phyloP scores from a whole-genome alignment of 2,113 vertebrate species.

The Montifringilla adamsi region DNA sequence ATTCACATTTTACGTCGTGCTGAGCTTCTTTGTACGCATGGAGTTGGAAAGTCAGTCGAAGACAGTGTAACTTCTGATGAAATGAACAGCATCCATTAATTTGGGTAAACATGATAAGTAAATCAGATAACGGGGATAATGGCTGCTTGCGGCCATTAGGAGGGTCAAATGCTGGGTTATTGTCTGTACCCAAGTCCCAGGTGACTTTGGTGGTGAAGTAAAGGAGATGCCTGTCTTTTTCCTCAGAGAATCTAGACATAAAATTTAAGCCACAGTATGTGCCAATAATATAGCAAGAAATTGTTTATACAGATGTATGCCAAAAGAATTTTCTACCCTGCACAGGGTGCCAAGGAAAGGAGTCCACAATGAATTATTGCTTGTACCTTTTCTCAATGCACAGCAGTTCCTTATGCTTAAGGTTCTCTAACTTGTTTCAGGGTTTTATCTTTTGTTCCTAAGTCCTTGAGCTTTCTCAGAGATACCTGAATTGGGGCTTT shows the following conservation, averaged over 20 bases:
- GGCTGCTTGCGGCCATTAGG: neutral
- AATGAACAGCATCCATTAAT: neutral
- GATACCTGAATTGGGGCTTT: neutral
- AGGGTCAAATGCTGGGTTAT: neutral
- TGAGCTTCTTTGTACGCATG: neutral
- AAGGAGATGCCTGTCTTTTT: neutral
- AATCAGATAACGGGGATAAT: neutral
- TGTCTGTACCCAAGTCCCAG: neutral
- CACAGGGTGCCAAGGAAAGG: neutral
- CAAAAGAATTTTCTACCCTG: neutral
- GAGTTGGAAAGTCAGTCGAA: neutral
- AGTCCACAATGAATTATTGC: neutral
- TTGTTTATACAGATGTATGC: neutral
- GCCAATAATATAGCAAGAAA: neutral
- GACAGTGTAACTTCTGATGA: neutral
- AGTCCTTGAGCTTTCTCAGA: slow-evolving; percentile 11
- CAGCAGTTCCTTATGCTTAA: neutral
- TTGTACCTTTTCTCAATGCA: neutral
- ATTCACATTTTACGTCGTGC: neutral
- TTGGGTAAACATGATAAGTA: neutral
- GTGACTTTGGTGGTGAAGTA: neutral
- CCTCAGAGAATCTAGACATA: neutral
- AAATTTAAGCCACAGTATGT: neutral
- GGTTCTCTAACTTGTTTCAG: neutral
- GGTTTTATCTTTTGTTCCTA: neutral